Percentiles rank a stretch among this genome's conserved stretches.
phyloP scores from a whole-genome alignment of 2,113 vertebrate genomes.

The Ifrita kowaldi region DNA sequence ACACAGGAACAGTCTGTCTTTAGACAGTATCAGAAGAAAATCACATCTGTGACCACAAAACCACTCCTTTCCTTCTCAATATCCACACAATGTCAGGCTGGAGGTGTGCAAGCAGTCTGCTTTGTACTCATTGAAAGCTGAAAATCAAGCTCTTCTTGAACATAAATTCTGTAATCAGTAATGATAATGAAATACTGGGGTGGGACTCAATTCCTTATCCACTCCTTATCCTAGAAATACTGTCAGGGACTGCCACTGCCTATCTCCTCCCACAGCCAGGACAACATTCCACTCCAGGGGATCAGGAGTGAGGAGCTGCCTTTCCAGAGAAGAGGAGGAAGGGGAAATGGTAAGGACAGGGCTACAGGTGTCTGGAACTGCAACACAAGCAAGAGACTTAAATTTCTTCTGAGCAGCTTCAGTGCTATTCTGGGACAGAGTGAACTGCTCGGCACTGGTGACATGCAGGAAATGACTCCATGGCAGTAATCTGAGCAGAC shows the following conservation, averaged over 20 bases:
- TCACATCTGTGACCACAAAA: not conserved
- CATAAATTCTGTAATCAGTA: not conserved
- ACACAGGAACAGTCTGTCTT: not conserved
- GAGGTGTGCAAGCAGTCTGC: not conserved
- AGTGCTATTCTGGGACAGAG: not conserved
- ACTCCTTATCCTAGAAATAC: not conserved
- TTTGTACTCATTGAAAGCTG: accelerated
- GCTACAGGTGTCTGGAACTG: not conserved
- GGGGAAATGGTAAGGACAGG: not conserved
- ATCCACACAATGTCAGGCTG: not conserved
- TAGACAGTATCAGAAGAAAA: not conserved
- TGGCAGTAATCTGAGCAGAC: not conserved
- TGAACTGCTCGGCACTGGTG: not conserved
- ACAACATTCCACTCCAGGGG: not conserved
- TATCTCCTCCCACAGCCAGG: not conserved
- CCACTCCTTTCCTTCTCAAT: not conserved
- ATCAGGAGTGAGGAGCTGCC: not conserved
- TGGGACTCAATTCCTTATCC: not conserved
- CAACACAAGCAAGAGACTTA: not conserved
- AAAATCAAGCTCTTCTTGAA: not conserved
- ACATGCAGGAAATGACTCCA: not conserved
- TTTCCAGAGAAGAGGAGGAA: not conserved
- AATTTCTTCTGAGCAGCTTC: not conserved
- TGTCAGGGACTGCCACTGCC: not conserved
- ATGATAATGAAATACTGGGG: not conserved